These are phyloP conservation scores for Crenichthys baileyi DNA, from an alignment of 2,797 vertebrate species.

Conservation along the genomic window DNA sequence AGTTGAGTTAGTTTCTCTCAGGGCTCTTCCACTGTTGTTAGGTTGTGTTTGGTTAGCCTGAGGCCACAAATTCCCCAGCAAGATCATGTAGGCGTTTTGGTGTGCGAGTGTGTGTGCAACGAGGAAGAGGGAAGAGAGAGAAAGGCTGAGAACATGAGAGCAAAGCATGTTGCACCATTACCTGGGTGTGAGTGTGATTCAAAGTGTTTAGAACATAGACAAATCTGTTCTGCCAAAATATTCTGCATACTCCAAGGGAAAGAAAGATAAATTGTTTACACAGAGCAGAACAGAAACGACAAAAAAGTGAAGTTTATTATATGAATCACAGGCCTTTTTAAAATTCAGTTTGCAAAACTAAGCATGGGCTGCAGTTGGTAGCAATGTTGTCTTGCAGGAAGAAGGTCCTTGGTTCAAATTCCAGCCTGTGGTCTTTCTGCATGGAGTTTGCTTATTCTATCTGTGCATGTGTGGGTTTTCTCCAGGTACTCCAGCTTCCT, in stretches of 20 bases:
- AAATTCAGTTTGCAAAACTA: background rate
- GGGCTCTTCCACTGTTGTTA: constrained; percentile 43
- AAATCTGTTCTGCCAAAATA: constrained; percentile 13
- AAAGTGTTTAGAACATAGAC: background rate
- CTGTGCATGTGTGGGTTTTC: background rate
- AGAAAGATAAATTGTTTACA: background rate
- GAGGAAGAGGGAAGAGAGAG: constrained; percentile 22
- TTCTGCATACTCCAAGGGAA: background rate
- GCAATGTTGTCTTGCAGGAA: background rate
- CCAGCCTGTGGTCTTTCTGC: background rate
- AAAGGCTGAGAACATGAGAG: constrained; percentile 27
- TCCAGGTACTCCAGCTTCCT: background rate
- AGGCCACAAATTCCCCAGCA: constrained; percentile 80
- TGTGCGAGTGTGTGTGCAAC: constrained; percentile 20
- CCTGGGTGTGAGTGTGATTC: constrained; percentile 56
- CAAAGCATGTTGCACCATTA: constrained; percentile 62
- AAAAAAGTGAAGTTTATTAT: background rate
- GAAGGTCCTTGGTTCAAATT: background rate
- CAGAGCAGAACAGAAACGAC: background rate
- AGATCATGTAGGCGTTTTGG: constrained; percentile 57
- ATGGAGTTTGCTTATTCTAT: background rate
- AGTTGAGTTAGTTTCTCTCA: constrained; percentile 44
- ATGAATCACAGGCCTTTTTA: background rate
- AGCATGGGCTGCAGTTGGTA: background rate
- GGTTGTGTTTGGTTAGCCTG: constrained; percentile 76